Evolutionary conservation across 2,113 vertebrate species (phyloP).

Genomic region (Geococcyx californianus): DNA sequence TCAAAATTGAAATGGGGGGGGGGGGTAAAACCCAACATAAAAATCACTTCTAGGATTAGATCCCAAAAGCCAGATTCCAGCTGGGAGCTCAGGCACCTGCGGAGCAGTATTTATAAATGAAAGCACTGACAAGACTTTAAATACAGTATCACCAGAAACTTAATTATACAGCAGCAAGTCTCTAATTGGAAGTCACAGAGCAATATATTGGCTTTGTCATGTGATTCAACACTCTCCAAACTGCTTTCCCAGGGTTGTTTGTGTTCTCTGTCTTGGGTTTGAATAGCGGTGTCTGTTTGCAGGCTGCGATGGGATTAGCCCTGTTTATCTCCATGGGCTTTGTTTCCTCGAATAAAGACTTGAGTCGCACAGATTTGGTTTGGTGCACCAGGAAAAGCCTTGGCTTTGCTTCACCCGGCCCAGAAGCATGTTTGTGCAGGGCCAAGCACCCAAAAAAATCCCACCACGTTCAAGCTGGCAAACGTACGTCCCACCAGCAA

Average conservation of each 20-base stretch:
- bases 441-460: neutral
- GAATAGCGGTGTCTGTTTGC: slow-evolving; percentile 42
- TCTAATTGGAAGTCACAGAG: slow-evolving; percentile 53
- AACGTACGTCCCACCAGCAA: accelerated
- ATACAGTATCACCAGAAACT: slow-evolving; percentile 27
- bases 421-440: neutral
- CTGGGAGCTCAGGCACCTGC: slow-evolving; percentile 35
- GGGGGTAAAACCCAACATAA: neutral
- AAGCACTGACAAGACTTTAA: slow-evolving; percentile 49
- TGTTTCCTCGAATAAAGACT: neutral
- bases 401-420: neutral
- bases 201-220: slow-evolving; percentile 15
- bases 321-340: slow-evolving; percentile 38
- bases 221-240: slow-evolving; percentile 4
- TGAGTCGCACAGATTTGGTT: neutral
- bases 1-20: neutral
- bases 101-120: slow-evolving; percentile 42
- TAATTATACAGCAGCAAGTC: slow-evolving; percentile 53
- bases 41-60: neutral
- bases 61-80: slow-evolving; percentile 15
- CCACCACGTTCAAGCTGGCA: neutral
- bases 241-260: slow-evolving; percentile 4
- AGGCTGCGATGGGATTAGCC: neutral
- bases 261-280: slow-evolving; percentile 22
- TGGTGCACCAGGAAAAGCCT: neutral